These are phyloP conservation scores for Tichodroma muraria DNA, from an alignment of 2,113 vertebrate genomes.

Conservation along the genomic window DNA sequence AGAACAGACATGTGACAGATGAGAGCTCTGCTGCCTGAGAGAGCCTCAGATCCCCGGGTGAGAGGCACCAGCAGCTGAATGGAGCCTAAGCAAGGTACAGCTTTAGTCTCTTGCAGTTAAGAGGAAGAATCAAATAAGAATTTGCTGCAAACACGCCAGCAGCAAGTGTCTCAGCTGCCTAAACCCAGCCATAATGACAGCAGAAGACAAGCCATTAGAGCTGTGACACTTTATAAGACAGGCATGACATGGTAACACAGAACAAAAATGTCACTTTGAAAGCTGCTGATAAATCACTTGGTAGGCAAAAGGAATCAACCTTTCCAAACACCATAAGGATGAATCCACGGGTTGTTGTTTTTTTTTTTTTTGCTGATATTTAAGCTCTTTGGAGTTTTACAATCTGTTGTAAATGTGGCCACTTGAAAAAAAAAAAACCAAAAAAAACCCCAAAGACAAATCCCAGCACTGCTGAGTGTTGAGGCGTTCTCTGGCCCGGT, in stretches of 20 bases:
- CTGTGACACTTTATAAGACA: neutral
- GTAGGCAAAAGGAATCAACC: neutral
- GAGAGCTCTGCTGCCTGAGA: neutral
- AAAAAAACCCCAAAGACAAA: neutral
- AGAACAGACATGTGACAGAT: neutral
- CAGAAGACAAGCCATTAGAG: conserved; percentile 20
- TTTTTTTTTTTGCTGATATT: neutral
- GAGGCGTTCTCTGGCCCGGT: neutral
- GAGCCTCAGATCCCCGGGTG: neutral
- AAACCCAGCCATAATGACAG: neutral
- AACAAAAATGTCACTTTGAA: conserved; percentile 3
- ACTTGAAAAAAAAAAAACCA: neutral
- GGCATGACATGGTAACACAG: neutral
- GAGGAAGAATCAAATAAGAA: neutral
- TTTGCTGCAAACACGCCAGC: neutral
- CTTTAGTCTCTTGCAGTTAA: neutral
- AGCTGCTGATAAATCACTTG: neutral
- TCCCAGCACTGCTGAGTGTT: neutral
- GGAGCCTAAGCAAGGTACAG: neutral
- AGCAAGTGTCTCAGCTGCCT: neutral
- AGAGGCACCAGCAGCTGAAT: neutral
- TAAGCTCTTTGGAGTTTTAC: neutral
- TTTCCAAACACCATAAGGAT: neutral
- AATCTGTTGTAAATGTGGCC: neutral
- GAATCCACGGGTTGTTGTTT: neutral